Percentiles rank a stretch among this genome's conserved stretches.
Evolutionary conservation across 2,113 vertebrate species (phyloP).

Genomic region (Dromaius novaehollandiae): DNA sequence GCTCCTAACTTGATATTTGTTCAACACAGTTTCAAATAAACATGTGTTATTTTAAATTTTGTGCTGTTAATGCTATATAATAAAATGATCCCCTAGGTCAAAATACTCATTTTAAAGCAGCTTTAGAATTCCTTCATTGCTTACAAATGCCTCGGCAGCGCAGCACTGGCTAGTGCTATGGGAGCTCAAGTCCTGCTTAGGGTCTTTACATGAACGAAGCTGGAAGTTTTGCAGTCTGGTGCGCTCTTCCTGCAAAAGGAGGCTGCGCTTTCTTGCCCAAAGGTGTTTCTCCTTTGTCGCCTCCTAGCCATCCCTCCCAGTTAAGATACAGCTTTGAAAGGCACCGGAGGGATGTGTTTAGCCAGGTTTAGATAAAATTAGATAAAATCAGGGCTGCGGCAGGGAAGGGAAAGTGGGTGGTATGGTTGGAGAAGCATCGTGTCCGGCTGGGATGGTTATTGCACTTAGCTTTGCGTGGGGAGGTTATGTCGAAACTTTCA

Average conservation of each 20-base stretch:
- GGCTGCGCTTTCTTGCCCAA: not conserved
- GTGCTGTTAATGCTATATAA: not conserved
- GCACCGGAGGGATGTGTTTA: not conserved
- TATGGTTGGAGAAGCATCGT: too few species aligned
- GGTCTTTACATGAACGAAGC: not conserved
- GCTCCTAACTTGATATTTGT: not conserved
- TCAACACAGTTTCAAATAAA: fast-evolving
- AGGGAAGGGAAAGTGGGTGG: not conserved
- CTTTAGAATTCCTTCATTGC: not conserved
- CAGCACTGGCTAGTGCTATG: fast-evolving
- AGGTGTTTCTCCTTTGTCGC: not conserved
- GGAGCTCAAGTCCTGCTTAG: not conserved
- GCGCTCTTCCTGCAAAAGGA: not conserved
- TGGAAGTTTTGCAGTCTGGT: not conserved
- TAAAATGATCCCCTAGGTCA: not conserved
- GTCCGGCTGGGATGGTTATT: not conserved
- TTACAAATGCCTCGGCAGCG: not conserved
- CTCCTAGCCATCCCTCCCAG: not conserved
- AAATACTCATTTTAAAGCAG: not conserved
- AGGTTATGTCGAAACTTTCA: not conserved
- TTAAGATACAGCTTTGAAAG: not conserved
- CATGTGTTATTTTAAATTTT: not conserved
- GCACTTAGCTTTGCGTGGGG: not conserved
- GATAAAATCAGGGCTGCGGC: not conserved
- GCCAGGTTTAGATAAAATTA: not conserved